Evolutionary conservation across 2,888 invertebrate species (phyloP).

Genomic region (Cerceris ruficornis): DNA sequence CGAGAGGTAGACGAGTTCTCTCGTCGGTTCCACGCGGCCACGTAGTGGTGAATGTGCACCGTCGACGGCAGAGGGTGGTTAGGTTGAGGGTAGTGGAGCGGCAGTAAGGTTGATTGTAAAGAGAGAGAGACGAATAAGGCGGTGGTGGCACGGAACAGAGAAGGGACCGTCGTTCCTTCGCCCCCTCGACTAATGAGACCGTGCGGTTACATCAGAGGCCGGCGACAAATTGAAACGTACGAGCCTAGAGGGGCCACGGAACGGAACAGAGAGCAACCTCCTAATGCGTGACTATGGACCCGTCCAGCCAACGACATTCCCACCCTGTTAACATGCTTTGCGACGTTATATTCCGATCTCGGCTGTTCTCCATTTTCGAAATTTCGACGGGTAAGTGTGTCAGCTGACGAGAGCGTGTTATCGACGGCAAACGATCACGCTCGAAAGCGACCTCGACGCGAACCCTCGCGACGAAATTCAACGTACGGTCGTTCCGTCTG

Average conservation of each 20-base stretch:
- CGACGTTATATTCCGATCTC: slow-evolving; percentile 15
- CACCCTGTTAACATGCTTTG: slow-evolving; percentile 61
- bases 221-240: slow-evolving; percentile 81
- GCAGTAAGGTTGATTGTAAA: slow-evolving; percentile 78
- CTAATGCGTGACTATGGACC: slow-evolving; percentile 71
- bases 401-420: not conserved
- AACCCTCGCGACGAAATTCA: no score
- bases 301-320: slow-evolving; percentile 37
- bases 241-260: slow-evolving; percentile 73
- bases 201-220: slow-evolving; percentile 80
- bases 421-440: not conserved
- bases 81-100: slow-evolving; percentile 66
- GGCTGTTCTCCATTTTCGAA: slow-evolving; percentile 48
- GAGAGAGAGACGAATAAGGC: slow-evolving; percentile 55
- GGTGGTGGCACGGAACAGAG: slow-evolving; percentile 51
- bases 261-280: slow-evolving; percentile 69
- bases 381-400: slow-evolving; percentile 25
- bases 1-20: slow-evolving; percentile 58
- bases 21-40: not conserved
- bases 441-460: no score
- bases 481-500: no score
- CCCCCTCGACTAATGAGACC: slow-evolving; percentile 79
- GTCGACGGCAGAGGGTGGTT: slow-evolving; percentile 53
- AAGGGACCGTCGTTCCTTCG: slow-evolving; percentile 65
- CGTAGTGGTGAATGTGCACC: slow-evolving; percentile 31